Conservation (phyloP, 1,140 invertebrate genomes). For the Hypsibius dujardini region DNA sequence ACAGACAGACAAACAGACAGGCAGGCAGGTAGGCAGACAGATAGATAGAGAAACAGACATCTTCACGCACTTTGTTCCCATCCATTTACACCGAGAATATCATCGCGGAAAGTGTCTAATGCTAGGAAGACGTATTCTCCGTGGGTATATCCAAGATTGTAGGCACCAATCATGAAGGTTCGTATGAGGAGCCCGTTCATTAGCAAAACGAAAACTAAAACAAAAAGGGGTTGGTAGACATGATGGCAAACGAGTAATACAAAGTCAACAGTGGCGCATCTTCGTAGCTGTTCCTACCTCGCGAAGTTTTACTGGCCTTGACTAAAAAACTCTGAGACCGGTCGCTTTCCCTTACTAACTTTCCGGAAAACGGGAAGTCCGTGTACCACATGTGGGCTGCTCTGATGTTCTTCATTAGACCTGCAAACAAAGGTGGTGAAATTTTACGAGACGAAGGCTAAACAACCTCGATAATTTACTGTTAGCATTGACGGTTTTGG, state of each 20-base stretch:
- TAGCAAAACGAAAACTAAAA: not conserved
- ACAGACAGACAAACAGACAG: too few species aligned
- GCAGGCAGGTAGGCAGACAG: too few species aligned
- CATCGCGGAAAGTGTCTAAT: not conserved
- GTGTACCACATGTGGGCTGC: not conserved
- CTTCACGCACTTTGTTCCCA: not conserved
- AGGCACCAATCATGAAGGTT: not conserved
- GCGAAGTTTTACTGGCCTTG: not conserved
- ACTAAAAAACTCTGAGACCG: not conserved
- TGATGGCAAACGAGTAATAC: not conserved
- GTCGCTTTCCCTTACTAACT: not conserved
- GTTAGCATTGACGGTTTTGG: not conserved
- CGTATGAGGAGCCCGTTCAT: not conserved
- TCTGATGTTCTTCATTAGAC: not conserved
- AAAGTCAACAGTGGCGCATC: not conserved
- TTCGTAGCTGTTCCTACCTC: not conserved
- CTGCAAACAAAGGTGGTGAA: not conserved
- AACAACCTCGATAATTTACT: not conserved
- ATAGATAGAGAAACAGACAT: too few species aligned
- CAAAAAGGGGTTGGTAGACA: not conserved
- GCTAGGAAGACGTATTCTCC: constrained; percentile 5
- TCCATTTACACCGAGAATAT: not conserved
- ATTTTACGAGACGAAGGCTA: not conserved
- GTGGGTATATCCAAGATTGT: not conserved
- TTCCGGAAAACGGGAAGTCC: not conserved